Conservation (phyloP, 2,888 invertebrate species). For the Andrena bucephala region DNA sequence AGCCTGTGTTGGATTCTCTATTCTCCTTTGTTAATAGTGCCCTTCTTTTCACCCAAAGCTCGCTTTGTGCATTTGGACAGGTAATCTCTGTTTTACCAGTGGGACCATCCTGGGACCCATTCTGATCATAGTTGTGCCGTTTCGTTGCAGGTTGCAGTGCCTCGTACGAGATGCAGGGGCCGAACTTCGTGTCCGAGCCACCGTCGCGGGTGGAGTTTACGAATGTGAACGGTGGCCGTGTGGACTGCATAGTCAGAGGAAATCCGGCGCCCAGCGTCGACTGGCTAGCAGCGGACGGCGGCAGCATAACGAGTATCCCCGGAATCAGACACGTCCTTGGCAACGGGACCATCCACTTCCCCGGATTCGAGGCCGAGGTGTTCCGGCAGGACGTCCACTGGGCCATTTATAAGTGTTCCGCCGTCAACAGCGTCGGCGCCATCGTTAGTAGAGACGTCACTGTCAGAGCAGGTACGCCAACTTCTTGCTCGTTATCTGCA, state of each 20-base stretch:
- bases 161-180: constrained; percentile 87
- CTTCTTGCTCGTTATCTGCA: constrained; percentile 70
- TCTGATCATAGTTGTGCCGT: constrained; percentile 30
- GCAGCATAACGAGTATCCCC: constrained; percentile 86
- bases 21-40: no score
- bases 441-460: constrained; percentile 86
- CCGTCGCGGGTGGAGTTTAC: constrained; percentile 86
- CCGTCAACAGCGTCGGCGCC: constrained; percentile 86
- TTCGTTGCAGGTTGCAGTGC: constrained; percentile 81
- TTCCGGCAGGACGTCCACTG: constrained; percentile 88
- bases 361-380: constrained; percentile 86
- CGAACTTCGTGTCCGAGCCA: constrained; percentile 86
- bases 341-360: constrained; percentile 87
- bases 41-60: no score
- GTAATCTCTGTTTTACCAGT: no score
- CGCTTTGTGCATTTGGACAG: no score
- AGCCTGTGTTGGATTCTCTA: no score
- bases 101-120: background rate
- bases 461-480: constrained; percentile 85
- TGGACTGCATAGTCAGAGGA: constrained; percentile 86
- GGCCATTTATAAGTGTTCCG: constrained; percentile 86
- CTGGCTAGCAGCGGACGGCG: constrained; percentile 86
- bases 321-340: constrained; percentile 86
- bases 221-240: constrained; percentile 86
- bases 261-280: constrained; percentile 86